phyloP scores from a whole-genome alignment of 2,113 vertebrate species.

The Paraplagusia blochii region DNA sequence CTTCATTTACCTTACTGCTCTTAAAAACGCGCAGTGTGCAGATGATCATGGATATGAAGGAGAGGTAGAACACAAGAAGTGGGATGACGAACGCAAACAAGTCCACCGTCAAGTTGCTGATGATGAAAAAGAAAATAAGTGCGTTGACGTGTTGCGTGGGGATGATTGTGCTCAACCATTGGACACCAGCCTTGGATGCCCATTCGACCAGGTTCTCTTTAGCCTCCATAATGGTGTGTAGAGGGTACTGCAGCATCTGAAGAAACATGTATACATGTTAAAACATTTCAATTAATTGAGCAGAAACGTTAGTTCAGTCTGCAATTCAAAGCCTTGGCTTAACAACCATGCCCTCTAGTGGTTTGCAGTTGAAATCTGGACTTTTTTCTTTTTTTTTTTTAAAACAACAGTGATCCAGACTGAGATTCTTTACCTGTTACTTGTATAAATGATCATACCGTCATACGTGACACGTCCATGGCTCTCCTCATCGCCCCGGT shows the following conservation, averaged over 20 bases:
- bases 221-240: slow-evolving; percentile 85
- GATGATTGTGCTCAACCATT: slow-evolving; percentile 92
- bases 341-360: too few relatives aligned
- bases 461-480: slow-evolving; percentile 68
- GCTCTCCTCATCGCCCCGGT: slow-evolving; percentile 62
- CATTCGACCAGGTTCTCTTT: slow-evolving; percentile 93
- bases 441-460: slow-evolving; percentile 30
- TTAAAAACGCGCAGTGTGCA: slow-evolving; percentile 94
- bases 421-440: too few relatives aligned
- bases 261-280: neutral
- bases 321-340: too few relatives aligned
- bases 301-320: too few relatives aligned
- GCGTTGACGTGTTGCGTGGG: slow-evolving; percentile 97
- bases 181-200: slow-evolving; percentile 92
- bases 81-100: slow-evolving; percentile 93
- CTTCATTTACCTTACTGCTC: slow-evolving; percentile 82
- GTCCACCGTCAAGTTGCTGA: slow-evolving; percentile 94
- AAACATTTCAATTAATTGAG: neutral
- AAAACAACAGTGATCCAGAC: too few relatives aligned
- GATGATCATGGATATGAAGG: slow-evolving; percentile 96
- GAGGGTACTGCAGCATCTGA: slow-evolving; percentile 89
- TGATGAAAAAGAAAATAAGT: slow-evolving; percentile 95
- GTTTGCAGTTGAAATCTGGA: too few relatives aligned
- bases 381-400: too few relatives aligned
- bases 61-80: slow-evolving; percentile 92